Conservation (phyloP, 2,113 vertebrate genomes). For the Archocentrus centrarchus region DNA sequence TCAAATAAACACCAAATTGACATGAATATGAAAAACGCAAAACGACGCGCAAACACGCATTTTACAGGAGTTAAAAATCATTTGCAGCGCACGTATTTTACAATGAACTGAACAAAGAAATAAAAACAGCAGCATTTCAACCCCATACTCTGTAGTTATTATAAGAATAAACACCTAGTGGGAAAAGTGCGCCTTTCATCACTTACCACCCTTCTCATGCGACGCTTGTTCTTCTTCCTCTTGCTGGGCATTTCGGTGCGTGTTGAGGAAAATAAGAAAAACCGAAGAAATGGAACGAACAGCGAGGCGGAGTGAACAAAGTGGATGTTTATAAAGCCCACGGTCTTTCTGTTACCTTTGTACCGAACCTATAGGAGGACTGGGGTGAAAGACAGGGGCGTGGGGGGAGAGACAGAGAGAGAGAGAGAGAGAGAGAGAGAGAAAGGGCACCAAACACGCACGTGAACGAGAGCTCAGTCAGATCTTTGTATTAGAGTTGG, state of each 20-base stretch:
- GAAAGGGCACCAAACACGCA: neutral
- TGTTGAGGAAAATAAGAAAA: slow-evolving; percentile 3
- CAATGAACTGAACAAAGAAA: neutral
- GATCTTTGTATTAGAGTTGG: slow-evolving; percentile 11
- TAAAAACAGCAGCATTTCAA: neutral
- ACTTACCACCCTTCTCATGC: slow-evolving; percentile 78
- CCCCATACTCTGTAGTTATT: neutral
- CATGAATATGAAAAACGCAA: neutral
- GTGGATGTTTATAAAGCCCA: slow-evolving; percentile 70
- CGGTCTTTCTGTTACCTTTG: slow-evolving; percentile 47
- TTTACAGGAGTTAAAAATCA: neutral
- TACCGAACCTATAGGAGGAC: slow-evolving; percentile 60
- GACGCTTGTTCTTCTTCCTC: slow-evolving; percentile 81
- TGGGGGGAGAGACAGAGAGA: neutral
- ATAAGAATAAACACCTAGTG: neutral
- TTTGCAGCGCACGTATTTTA: neutral
- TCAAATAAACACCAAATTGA: neutral
- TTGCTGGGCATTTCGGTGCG: slow-evolving; percentile 76
- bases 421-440: neutral
- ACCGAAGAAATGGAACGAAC: slow-evolving; percentile 15
- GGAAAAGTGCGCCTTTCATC: neutral
- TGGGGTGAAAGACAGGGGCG: slow-evolving; percentile 50
- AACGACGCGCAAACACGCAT: neutral
- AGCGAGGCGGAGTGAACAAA: neutral
- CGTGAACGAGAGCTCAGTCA: slow-evolving; percentile 15